These are phyloP conservation scores for Smutsia temminckii DNA, from an alignment of 2,797 vertebrate species.

Conservation along the genomic window DNA sequence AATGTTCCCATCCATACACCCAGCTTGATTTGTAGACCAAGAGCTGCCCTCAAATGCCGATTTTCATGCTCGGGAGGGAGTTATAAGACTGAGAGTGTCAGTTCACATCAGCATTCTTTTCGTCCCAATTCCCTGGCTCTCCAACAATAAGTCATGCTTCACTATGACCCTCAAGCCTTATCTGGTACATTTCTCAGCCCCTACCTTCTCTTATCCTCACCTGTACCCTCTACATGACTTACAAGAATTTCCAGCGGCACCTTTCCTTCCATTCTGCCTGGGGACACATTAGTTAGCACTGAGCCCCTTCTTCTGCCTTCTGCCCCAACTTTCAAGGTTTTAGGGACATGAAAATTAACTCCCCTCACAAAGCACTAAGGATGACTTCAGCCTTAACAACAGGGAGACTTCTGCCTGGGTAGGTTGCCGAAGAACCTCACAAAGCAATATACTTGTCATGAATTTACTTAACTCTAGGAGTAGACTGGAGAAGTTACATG, in stretches of 20 bases:
- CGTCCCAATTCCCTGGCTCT: background rate
- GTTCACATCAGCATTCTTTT: background rate
- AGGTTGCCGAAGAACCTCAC: background rate
- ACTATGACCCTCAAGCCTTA: background rate
- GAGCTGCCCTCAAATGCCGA: background rate
- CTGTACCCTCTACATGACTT: too few species aligned
- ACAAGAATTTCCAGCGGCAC: background rate
- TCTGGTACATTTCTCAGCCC: background rate
- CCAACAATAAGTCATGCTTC: background rate
- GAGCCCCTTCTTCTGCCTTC: background rate
- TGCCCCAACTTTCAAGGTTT: background rate
- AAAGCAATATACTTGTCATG: background rate
- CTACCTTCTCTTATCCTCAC: background rate
- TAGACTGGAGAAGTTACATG: background rate
- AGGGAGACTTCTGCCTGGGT: background rate
- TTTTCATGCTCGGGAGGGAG: background rate
- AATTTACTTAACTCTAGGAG: background rate
- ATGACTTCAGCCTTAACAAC: background rate
- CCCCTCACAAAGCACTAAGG: background rate
- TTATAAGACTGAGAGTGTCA: background rate
- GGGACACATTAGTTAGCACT: accelerated
- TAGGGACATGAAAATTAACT: background rate
- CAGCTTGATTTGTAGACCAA: background rate
- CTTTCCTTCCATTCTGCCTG: background rate
- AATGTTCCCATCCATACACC: background rate